Percentiles rank a stretch among this genome's conserved stretches.
Evolutionary conservation across 1,140 invertebrate genomes (phyloP).

Genomic region (Protaetia brevitarsis): DNA sequence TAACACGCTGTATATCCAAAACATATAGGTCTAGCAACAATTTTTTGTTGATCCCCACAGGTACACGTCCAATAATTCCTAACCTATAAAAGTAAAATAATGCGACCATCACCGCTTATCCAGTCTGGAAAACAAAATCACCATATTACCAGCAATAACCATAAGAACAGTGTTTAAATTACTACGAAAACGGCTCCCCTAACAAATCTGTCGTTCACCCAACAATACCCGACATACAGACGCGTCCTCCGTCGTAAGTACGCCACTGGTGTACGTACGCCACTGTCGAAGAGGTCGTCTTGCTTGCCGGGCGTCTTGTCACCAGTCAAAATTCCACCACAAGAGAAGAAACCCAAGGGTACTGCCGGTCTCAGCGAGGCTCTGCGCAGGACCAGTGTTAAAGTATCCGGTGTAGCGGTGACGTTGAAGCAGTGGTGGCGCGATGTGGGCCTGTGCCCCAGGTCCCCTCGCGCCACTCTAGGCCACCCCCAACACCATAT

Average conservation of each 20-base stretch:
- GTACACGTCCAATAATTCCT: too few relatives aligned
- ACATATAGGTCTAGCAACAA: too few relatives aligned
- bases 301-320: too few relatives aligned
- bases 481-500: background rate
- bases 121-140: too few relatives aligned
- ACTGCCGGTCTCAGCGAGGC: conserved; percentile 20
- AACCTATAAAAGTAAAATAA: too few relatives aligned
- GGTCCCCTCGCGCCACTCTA: conserved; percentile 38
- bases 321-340: conserved; percentile 20
- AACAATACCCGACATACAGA: conserved; percentile 4
- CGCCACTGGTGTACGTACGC: too few relatives aligned
- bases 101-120: too few relatives aligned
- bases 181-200: conserved; percentile 34
- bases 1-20: too few relatives aligned
- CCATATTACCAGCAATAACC: background rate
- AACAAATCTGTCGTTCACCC: too few relatives aligned
- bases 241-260: background rate
- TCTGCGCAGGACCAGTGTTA: conserved; percentile 31
- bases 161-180: background rate
- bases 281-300: too few relatives aligned
- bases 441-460: conserved; percentile 49
- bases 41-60: too few relatives aligned
- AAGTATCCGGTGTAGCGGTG: conserved; percentile 47
- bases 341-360: background rate
- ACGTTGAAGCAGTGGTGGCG: conserved; percentile 49